Conservation (phyloP, 2,797 vertebrate species). For the Pantherophis vulpinus region DNA sequence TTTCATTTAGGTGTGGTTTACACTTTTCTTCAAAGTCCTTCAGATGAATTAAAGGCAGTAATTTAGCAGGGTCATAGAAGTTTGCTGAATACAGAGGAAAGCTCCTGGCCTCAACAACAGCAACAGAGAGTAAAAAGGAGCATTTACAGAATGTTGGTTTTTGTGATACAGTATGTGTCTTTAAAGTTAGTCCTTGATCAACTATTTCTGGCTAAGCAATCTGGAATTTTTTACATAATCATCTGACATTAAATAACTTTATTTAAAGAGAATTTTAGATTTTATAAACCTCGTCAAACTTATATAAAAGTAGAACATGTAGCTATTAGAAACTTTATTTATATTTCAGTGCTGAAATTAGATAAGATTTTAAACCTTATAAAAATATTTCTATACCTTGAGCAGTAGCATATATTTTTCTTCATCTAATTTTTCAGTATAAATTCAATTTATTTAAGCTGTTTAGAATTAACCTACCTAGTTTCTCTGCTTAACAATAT, state of each 20-base stretch:
- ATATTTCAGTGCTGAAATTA: constrained; percentile 5
- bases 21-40: not conserved
- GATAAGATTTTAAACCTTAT: not conserved
- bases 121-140: not conserved
- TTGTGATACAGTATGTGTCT: not conserved
- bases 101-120: not conserved
- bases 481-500: constrained; percentile 20
- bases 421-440: not conserved
- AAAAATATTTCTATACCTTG: constrained; percentile 20
- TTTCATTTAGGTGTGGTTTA: not conserved
- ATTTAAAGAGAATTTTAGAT: constrained; percentile 13
- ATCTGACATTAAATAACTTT: constrained; percentile 2
- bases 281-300: not conserved
- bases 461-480: not conserved
- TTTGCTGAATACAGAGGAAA: not conserved
- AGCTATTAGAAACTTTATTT: constrained; percentile 5
- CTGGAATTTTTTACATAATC: not conserved
- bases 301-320: not conserved
- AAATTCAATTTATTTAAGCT: not conserved
- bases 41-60: not conserved
- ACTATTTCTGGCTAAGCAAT: constrained; percentile 9
- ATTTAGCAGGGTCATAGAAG: not conserved
- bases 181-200: not conserved
- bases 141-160: not conserved
- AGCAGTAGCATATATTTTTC: not conserved